These are phyloP conservation scores for Cheilosia scutellata DNA, from an alignment of 2,888 invertebrate species.

Conservation along the genomic window DNA sequence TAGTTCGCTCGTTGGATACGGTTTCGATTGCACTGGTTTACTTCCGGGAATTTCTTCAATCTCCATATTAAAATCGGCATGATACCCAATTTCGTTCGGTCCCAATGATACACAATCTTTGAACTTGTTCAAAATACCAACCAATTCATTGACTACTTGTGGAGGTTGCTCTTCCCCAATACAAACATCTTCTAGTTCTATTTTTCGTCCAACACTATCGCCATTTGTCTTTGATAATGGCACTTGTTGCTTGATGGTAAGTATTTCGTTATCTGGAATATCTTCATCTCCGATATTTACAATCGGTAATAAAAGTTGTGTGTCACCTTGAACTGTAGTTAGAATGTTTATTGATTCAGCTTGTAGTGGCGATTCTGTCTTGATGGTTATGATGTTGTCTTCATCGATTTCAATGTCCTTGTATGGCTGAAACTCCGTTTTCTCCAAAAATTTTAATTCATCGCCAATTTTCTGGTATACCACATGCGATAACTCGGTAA, in stretches of 20 bases:
- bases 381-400: not conserved
- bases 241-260: too few relatives aligned
- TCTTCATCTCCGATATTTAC: conserved; percentile 4
- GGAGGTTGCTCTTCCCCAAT: not conserved
- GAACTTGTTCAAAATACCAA: conserved; percentile 1
- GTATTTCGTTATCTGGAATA: not conserved
- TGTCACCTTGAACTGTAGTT: not conserved
- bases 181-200: conserved; percentile 2
- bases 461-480: conserved; percentile 13
- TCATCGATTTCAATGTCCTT: not conserved
- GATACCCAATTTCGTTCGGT: conserved; percentile 5
- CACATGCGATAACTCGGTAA: conserved; percentile 4
- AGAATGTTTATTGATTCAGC: not conserved
- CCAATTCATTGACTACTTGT: not conserved
- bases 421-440: not conserved
- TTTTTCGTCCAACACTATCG: not conserved
- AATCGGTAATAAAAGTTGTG: not conserved
- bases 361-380: not conserved
- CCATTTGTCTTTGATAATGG: not conserved
- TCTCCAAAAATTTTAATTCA: not conserved
- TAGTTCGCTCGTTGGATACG: conserved; percentile 18
- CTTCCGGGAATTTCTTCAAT: conserved; percentile 11
- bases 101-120: not conserved
- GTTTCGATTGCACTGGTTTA: conserved; percentile 11
- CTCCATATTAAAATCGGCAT: conserved; percentile 3